Evolutionary conservation across 2,113 vertebrate species (phyloP), one percentile per base, ranked within the genome.

Genomic region (sheep (Ovis aries)): DNA sequence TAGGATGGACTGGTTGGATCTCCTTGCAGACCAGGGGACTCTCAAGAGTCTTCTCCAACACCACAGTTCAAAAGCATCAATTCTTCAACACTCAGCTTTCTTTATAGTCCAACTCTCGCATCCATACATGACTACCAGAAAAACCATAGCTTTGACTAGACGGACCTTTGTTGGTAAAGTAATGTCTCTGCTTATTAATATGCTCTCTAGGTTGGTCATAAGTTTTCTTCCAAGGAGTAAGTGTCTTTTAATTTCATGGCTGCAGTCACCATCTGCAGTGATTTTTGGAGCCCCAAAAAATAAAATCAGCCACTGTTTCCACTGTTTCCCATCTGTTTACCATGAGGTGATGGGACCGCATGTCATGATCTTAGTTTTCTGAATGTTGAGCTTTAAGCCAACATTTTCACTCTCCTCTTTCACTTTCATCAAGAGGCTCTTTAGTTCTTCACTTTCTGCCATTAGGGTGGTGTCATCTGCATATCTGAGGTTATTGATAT

Each of bases 241-340:
- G 16, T 1, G 0, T 67, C 62, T 67, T 67, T 67, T 67, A n/a
- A 67, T 67, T n/a, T 67, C 4, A n/a, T 67, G 62, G 62, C 33
- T n/a, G 7, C 16, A n/a, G 33, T 67, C 33, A 67, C 62, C 16
- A 67, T 67, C 62, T 67, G 33, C 16, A 67, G 33, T n/a, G 62
- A 19, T 19, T n/a, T 67, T 67, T n/a, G 16, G 62, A 67, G 62
- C 13, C 62, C 33, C 0, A 0, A 0, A 67, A n/a, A 67, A 19
- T 67, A 67, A 67, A 67, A 33, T 67, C 33, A 19, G 33, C 31
- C 31, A 64, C 62, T 64, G 62, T n/a, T n/a, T 64, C 7, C 62
- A 64, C 15, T n/a, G 62, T 64, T 64, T 64, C 62, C 53, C 53
- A 19, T 53, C 17, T 53, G 17, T 53, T 53, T 53, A 53, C 53